phyloP scores from a whole-genome alignment of 2,888 invertebrate species.

The Augochlorella aurata region DNA sequence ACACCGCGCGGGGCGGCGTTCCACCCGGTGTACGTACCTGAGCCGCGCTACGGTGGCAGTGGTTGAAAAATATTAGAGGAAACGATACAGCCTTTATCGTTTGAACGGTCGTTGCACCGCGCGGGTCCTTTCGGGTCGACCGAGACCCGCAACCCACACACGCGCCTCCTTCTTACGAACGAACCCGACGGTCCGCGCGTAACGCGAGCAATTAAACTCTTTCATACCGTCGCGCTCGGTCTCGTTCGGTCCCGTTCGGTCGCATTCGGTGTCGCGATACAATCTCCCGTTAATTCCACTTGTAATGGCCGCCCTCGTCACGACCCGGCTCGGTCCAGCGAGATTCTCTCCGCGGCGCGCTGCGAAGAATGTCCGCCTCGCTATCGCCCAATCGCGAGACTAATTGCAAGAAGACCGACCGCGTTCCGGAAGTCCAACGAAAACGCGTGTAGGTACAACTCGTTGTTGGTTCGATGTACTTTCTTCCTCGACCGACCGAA shows the following conservation, averaged over 20 bases:
- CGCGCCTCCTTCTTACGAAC: constrained; percentile 3
- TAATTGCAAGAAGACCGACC: not conserved
- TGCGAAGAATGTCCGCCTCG: not conserved
- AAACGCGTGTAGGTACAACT: not conserved
- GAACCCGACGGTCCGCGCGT: constrained; percentile 5
- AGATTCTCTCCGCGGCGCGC: not conserved
- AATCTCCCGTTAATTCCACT: constrained; percentile 16
- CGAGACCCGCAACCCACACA: not conserved
- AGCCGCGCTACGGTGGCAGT: not conserved
- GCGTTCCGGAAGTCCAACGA: not conserved
- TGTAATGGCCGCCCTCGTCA: constrained; percentile 14
- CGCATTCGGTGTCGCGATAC: constrained; percentile 1
- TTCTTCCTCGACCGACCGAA: too few species aligned
- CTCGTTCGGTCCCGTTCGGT: too few species aligned
- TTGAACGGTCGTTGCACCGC: constrained; percentile 23
- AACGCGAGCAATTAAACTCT: constrained; percentile 44
- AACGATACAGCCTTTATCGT: constrained; percentile 16
- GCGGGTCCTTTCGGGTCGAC: not conserved
- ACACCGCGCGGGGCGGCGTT: not conserved
- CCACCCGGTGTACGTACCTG: not conserved
- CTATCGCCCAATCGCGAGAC: not conserved
- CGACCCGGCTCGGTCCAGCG: not conserved
- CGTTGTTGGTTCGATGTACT: too few species aligned
- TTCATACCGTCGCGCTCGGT: not conserved
- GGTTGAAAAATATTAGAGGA: constrained; percentile 31